Evolutionary conservation across 2,888 invertebrate species (phyloP), one percentile per base, ranked within the genome.

Genomic region (Brenthis hecate): DNA sequence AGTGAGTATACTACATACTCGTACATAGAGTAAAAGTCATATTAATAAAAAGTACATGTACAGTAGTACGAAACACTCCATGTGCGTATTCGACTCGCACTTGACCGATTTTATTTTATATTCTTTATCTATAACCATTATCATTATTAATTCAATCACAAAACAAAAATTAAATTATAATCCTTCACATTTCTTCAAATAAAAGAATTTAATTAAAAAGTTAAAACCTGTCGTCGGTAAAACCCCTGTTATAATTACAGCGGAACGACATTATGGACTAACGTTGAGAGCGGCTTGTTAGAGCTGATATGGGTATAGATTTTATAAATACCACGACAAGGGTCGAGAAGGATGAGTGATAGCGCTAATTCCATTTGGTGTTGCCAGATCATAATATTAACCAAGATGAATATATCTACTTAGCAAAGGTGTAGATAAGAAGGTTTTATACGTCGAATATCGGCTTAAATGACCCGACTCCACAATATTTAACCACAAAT

Each of bases 131-230:
- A 56, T 36, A 32, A n/a, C n/a, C 28, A 0, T 36, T 13, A 19
- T 13, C 11, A 43, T 16, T 11, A 13, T 16, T 5, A 56, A 56
- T n/a, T 43, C 14, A 50, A 6, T 32, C 5, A 28, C 32, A 32
- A 32, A 54, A 36, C 28, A 19, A 11, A 14, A 32, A 55, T 60
- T 32, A n/a, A 55, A 19, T 60, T 51, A 60, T 55, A 47, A 66
- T 6, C 32, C 8, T 48, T 16, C 4, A 23, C 55, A 55, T 48
- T 6, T 19, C 8, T 48, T 16, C 2, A 23, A 66, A 55, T 48
- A 16, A 60, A 55, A 66, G 55, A 53, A 47, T 55, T 60, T 66
- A 55, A 61, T 66, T 66, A n/a, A 66, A 60, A 66, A 66, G 55
- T 61, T 66, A 36, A n/a, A 32, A 50, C 50, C 36, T 60, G 60